Conservation (phyloP, 2,888 invertebrate genomes). For the Hartigia nigra region DNA sequence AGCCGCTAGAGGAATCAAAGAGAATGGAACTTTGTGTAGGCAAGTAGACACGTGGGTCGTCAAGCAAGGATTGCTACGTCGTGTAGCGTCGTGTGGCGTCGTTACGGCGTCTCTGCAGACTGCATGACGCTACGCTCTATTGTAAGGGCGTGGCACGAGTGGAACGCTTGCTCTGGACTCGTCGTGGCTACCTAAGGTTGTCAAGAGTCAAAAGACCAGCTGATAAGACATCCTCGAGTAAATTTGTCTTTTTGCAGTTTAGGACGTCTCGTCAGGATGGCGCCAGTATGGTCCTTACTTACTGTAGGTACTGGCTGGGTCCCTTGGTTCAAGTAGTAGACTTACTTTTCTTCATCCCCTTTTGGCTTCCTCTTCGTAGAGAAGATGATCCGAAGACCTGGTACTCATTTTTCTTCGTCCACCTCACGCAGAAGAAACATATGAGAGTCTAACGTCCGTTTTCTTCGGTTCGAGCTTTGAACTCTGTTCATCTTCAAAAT, state of each 20-base stretch:
- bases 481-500: too few relatives aligned
- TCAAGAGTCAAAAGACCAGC: background rate
- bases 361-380: too few relatives aligned
- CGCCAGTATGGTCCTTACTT: background rate
- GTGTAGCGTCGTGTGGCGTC: background rate
- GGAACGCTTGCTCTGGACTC: background rate
- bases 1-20: background rate
- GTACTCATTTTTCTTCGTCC: too few relatives aligned
- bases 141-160: constrained; percentile 40
- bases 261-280: background rate
- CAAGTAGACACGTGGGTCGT: constrained; percentile 26
- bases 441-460: too few relatives aligned
- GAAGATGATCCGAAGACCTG: too few relatives aligned
- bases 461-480: too few relatives aligned
- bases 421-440: too few relatives aligned
- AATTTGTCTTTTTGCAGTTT: background rate
- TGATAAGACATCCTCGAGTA: background rate
- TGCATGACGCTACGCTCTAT: constrained; percentile 47
- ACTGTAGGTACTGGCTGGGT: too few relatives aligned
- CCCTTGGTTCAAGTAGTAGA: too few relatives aligned
- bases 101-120: constrained; percentile 45
- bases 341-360: too few relatives aligned
- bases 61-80: constrained; percentile 6
- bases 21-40: background rate
- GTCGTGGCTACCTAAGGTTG: too few relatives aligned